Evolutionary conservation across 92 coral and sea anemone species (phyloP), one percentile per base, ranked within the genome.

Genomic region (Anthopleura xanthogrammica): DNA sequence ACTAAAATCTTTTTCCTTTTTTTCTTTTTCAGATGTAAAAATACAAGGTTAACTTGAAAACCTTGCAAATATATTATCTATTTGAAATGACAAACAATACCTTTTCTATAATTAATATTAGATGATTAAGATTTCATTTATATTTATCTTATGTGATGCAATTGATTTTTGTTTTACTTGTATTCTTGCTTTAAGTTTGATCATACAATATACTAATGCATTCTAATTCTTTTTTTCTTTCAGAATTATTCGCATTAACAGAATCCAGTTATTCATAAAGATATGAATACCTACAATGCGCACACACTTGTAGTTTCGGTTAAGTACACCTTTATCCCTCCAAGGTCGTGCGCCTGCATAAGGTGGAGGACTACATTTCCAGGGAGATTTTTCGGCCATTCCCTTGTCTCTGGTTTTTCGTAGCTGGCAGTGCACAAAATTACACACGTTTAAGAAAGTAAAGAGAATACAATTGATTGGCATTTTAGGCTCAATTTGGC

Each of bases 291-390:
- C 36, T 29, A 29, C 36, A 29, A 29, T 29, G 36, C 11, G 20
- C 68, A 7, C 29, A 5, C 12, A 62, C 24, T 19, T 3, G 10
- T 24, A 62, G 29, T 62, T 62, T 5, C 70, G 29, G 29, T 19
- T 14, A 62, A 10, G 29, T 22, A 22, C 23, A 62, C 29, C 70
- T 62, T 62, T 62, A 62, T 4, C 70, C 70, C 70, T 62, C 70
- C 29, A 62, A 62, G 70, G 70, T 62, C 16, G 36, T 62, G 70
- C 70, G 9, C 1, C 29, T 62, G 70, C 70, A 20, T 62, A 20
- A 62, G 70, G 70, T 62, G 70, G 70, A 62, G 70, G 70, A 62
- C 70, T 62, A 62, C 70, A 36, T 62, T 62, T 62, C 70, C 70
- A 62, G 36, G 12, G 70, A 62, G 36, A 62, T 62, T 62, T 19